These are phyloP conservation scores for Cecropterus lyciades DNA, from an alignment of 1,140 invertebrate genomes.

Conservation along the genomic window DNA sequence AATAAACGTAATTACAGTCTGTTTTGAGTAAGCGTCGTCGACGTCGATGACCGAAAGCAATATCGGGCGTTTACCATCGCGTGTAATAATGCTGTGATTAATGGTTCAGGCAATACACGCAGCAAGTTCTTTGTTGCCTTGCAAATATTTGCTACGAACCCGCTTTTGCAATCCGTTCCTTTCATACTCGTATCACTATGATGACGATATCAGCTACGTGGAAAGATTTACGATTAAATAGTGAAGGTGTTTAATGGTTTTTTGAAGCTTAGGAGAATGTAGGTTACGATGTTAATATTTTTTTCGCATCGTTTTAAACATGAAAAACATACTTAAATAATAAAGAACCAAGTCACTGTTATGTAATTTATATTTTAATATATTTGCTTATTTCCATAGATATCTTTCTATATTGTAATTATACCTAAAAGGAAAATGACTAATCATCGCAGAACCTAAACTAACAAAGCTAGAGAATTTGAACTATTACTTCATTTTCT, in stretches of 20 bases:
- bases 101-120: conserved; percentile 61
- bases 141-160: conserved; percentile 67
- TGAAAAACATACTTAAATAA: no score
- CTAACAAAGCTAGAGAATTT: no score
- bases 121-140: conserved; percentile 66
- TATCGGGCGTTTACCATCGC: conserved; percentile 63
- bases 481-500: no score
- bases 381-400: no score
- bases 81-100: conserved; percentile 72
- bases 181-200: conserved; percentile 52
- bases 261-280: no score
- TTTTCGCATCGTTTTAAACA: no score
- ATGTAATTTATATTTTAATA: no score
- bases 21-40: conserved; percentile 56
- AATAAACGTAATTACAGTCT: conserved; percentile 62
- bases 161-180: conserved; percentile 59
- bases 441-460: no score
- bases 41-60: conserved; percentile 58
- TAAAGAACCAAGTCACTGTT: no score
- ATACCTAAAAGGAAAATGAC: no score
- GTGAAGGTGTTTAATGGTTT: conserved; percentile 12
- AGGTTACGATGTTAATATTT: no score
- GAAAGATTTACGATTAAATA: conserved; percentile 19
- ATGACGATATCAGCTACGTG: conserved; percentile 40
- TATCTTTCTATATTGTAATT: no score